These are phyloP conservation scores for Calidris pugnax DNA, from an alignment of 2,113 vertebrate genomes.

Conservation along the genomic window DNA sequence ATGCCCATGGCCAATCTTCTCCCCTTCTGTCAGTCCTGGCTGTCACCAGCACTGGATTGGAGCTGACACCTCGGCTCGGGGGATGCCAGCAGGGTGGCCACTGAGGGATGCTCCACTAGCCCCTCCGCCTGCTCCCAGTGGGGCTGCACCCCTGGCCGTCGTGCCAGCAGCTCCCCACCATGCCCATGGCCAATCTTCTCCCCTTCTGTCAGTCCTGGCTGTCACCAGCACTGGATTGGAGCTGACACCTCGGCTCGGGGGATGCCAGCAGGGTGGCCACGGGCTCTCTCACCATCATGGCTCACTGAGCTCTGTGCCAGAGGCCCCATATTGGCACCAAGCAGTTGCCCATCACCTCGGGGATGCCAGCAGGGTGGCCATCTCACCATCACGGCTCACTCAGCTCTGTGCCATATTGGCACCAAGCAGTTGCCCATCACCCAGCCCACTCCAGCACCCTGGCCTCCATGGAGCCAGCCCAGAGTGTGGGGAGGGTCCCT, in stretches of 20 bases:
- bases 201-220: not conserved
- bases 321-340: no score
- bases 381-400: not conserved
- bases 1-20: fast-evolving
- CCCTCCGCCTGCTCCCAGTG: not conserved
- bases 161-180: not conserved
- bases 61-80: fast-evolving
- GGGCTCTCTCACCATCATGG: no score
- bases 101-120: not conserved
- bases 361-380: no score
- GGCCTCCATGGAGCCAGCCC: fast-evolving
- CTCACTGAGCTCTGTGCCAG: no score
- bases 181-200: fast-evolving
- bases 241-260: fast-evolving
- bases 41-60: fast-evolving
- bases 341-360: no score
- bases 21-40: not conserved
- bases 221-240: fast-evolving
- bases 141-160: not conserved
- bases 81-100: not conserved
- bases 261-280: not conserved
- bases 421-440: not conserved
- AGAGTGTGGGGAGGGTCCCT: fast-evolving
- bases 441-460: not conserved
- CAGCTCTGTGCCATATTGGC: not conserved